Conservation (phyloP, 2,888 invertebrate genomes). For the Pardosa pseudoannulata region DNA sequence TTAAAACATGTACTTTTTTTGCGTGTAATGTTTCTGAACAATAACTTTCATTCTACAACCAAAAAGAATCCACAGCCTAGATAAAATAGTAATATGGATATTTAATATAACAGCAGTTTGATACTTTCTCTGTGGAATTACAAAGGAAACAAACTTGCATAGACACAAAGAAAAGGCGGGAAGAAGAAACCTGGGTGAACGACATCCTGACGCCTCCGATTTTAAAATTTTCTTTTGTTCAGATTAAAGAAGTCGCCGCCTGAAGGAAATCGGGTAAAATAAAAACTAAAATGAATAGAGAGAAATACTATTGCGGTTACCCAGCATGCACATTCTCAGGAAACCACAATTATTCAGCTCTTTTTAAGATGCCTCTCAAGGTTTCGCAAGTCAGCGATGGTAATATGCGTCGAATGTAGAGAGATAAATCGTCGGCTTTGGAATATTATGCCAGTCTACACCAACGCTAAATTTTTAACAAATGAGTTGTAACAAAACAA, state of each 20-base stretch:
- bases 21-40: too few species aligned
- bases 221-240: not conserved
- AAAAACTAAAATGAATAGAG: not conserved
- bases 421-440: too few species aligned
- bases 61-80: too few species aligned
- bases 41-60: too few species aligned
- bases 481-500: too few species aligned
- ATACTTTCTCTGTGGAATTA: not conserved
- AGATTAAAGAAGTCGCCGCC: not conserved
- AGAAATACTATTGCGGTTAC: not conserved
- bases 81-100: too few species aligned
- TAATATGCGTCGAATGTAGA: too few species aligned
- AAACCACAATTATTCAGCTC: slow-evolving; percentile 3
- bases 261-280: not conserved
- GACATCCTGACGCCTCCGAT: not conserved
- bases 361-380: not conserved
- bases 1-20: too few species aligned
- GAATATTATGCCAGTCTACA: too few species aligned
- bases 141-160: not conserved
- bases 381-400: not conserved
- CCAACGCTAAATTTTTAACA: too few species aligned
- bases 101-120: too few species aligned
- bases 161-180: not conserved
- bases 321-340: not conserved
- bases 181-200: not conserved